Conservation (phyloP, 2,113 vertebrate species). For the Colius striatus region DNA sequence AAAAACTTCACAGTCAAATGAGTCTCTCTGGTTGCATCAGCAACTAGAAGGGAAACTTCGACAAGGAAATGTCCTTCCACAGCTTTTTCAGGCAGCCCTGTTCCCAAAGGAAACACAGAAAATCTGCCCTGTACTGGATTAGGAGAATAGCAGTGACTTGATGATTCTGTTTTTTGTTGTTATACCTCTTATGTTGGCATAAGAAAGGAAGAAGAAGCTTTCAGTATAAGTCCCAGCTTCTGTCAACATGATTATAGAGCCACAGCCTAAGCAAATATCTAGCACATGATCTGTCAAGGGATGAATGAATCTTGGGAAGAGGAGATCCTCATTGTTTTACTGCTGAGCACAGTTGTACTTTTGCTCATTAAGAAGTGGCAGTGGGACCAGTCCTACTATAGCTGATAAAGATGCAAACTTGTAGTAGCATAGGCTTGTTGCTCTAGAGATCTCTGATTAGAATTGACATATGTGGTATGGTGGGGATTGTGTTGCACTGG, state of each 20-base stretch:
- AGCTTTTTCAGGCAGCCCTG: not conserved
- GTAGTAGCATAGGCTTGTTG: not conserved
- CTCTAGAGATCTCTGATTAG: not conserved
- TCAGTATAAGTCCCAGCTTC: not conserved
- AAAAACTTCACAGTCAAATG: not conserved
- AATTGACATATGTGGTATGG: not conserved
- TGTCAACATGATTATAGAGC: not conserved
- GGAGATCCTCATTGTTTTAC: not conserved
- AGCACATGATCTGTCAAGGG: rapidly evolving
- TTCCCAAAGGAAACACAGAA: not conserved
- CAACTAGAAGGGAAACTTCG: not conserved
- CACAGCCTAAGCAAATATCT: not conserved
- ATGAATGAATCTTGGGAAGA: not conserved
- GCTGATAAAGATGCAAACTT: not conserved
- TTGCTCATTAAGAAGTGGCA: not conserved
- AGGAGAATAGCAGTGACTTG: not conserved
- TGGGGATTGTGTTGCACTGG: not conserved
- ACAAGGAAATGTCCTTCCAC: not conserved
- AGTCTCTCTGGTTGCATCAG: not conserved
- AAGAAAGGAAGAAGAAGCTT: not conserved
- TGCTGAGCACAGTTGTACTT: not conserved
- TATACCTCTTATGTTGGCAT: not conserved
- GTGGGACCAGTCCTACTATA: not conserved
- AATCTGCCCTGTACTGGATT: not conserved
- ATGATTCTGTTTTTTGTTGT: not conserved